Evolutionary conservation across 64 coral and sea anemone genomes (phyloP), one percentile per base, ranked within the genome.

Genomic region (Platygyra sinensis): DNA sequence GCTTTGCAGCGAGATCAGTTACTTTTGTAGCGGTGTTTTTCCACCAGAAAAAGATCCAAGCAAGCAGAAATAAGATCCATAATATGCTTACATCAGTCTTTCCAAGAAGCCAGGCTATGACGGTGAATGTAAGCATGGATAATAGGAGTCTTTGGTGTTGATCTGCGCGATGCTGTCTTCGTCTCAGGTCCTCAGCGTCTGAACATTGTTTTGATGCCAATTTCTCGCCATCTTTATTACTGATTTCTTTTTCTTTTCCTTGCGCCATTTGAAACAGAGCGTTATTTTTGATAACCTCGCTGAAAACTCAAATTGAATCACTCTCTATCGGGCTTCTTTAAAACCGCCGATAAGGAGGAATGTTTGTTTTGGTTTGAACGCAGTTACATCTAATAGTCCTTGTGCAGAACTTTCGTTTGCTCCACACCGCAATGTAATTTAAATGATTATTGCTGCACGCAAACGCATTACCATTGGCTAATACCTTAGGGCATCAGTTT

Each of bases 1-100:
- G 73, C 33, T 87, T 86, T 24, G 60, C 75, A 46, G 86, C 90
- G 42, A 87, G 60, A 19, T 92, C 83, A 27, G 87, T 65, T 52
- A 92, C 49, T 16, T 49, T 72, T 14, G 81, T 36, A 80, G 86
- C 86, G 75, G 64, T 79, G 9, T 67, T 79, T 20, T 79, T 86
- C 90, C 90, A 92, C 90, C 90, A 92, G 10, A 87, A 42, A n/a
- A 79, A 30, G 76, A 92, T 22, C 84, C 84, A 76, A 33, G 63
- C 50, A 14, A 87, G 67, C 51, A 92, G 71, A 50, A 15, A 39
- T 8, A 92, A 80, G 24, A 92, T 75, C 90, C 90, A 92, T 18
- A 59, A 42, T 19, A 92, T 25, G 61, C 75, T 49, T 9, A 69
- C 75, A 54, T 62, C 83, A 74, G 28, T 33, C 19, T 60, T 59